phyloP scores from a whole-genome alignment of 2,797 vertebrate genomes.

The Thunnus albacares region DNA sequence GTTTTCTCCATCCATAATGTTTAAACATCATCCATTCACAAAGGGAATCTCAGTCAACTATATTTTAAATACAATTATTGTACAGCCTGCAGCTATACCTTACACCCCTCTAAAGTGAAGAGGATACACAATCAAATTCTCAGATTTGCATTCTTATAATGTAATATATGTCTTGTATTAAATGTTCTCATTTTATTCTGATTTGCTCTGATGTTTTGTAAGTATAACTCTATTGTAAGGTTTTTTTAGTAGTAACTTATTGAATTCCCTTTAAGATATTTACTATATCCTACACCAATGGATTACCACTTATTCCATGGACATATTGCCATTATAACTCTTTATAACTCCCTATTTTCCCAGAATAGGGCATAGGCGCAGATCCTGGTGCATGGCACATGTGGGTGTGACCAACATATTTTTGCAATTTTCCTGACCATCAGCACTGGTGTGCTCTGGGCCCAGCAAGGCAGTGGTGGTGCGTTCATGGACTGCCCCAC shows the following conservation, averaged over 20 bases:
- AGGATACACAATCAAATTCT: background rate
- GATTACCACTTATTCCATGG: background rate
- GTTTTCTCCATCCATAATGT: background rate
- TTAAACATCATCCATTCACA: background rate
- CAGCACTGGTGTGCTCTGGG: too few species aligned
- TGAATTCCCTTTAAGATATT: background rate
- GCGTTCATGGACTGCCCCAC: too few species aligned
- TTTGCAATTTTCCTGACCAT: too few species aligned
- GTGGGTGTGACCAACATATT: background rate
- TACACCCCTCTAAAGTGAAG: background rate
- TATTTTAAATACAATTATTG: conserved; percentile 29
- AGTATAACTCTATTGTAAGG: background rate
- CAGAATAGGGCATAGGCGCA: too few species aligned
- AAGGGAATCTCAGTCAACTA: background rate
- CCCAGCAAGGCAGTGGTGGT: too few species aligned
- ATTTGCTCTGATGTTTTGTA: background rate
- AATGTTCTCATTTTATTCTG: background rate
- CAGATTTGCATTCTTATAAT: background rate
- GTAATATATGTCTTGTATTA: background rate
- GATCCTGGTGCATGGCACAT: background rate
- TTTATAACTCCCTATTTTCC: too few species aligned
- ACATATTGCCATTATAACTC: background rate
- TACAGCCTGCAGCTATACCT: background rate
- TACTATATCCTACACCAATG: background rate
- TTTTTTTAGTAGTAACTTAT: background rate